Base-by-base conservation (phyloP, 2,888 invertebrate species). In the Drosophila helvetica region DNA sequence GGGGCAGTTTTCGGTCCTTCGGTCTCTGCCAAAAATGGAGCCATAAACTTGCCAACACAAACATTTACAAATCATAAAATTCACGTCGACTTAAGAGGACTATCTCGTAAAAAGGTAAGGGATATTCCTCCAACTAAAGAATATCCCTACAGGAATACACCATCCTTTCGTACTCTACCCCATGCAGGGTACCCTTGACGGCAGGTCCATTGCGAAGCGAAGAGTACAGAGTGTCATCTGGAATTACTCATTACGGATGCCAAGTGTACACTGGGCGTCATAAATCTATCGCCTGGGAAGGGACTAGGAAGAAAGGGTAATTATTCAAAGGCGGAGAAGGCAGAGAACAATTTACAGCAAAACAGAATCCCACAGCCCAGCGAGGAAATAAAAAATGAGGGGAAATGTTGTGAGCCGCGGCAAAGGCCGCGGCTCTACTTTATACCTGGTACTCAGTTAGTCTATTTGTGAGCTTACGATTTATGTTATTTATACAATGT, bases 1-100 rank as follows among this genome's bases (percentile, higher is more conserved):
- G 74, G 64, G 78, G 59, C 68, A 62, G 7, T 48, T 53, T 80
- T 80, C 62, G 51, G 77, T 38, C 38, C 15, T 38, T 38, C 69
- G 64, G 70, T 64, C 46, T 50, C 15, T 19, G 18, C 65, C 46
- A 43, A 51, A 73, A 81, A 86, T 84, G 80, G 67, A 75, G 80
- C 87, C 59, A 86, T 88, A 88, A 84, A 88, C 71, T 76, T 86
- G 78, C 64, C 72, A 75, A 70, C 22, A 69, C 69, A 81, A 88
- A 89, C 86, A 88, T 88, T 88, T 84, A 75, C 82, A 84, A 89
- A 89, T 78, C 88, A 89, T 89, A 88, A 88, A 88, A 85, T 67
- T 74, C 65, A 74, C 72, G 56, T 57, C 50, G 7, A 45, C 30
- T 19, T 17, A 42, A 52, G 53, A 53, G 48, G 33, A 7, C 25